Conservation (phyloP, 1,140 invertebrate genomes). For the Anagrus nilaparvatae region DNA sequence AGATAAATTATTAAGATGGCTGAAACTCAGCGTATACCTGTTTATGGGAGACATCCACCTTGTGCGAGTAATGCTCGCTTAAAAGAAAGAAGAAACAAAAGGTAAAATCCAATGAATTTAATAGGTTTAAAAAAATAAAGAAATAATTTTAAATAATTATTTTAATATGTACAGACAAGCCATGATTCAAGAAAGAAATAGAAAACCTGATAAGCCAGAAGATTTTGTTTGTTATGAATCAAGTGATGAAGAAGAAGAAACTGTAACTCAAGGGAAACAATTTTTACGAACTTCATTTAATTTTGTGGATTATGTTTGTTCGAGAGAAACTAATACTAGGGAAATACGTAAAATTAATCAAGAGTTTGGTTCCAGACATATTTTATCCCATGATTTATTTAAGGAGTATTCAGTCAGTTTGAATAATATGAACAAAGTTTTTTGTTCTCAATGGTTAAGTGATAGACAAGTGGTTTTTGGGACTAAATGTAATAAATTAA, state of each 20-base stretch:
- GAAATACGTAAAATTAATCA: conserved; percentile 64
- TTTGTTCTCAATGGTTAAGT: conserved; percentile 92
- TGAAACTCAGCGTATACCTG: conserved; percentile 45
- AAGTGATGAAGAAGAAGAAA: conserved; percentile 73
- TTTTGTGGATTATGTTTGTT: conserved; percentile 73
- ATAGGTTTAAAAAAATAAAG: not conserved
- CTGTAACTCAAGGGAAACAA: conserved; percentile 55
- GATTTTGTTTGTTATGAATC: conserved; percentile 82
- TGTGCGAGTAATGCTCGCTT: conserved; percentile 59
- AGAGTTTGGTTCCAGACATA: conserved; percentile 73
- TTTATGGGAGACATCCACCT: conserved; percentile 58
- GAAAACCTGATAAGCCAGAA: conserved; percentile 77
- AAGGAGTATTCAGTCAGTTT: conserved; percentile 72
- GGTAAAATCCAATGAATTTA: conserved; percentile 29
- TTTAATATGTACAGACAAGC: conserved; percentile 24
- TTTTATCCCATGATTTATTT: conserved; percentile 79
- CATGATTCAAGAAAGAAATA: conserved; percentile 50
- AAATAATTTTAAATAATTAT: not conserved
- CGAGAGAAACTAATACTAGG: conserved; percentile 58
- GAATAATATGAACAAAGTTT: conserved; percentile 89
- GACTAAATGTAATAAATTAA: conserved; percentile 92
- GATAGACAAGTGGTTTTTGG: conserved; percentile 91
- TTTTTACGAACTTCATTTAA: conserved; percentile 71
- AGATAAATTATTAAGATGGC: no score
- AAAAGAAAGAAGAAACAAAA: conserved; percentile 59